Evolutionary conservation across 2,797 vertebrate species (phyloP).

Genomic region (Arctocebus calabarensis): DNA sequence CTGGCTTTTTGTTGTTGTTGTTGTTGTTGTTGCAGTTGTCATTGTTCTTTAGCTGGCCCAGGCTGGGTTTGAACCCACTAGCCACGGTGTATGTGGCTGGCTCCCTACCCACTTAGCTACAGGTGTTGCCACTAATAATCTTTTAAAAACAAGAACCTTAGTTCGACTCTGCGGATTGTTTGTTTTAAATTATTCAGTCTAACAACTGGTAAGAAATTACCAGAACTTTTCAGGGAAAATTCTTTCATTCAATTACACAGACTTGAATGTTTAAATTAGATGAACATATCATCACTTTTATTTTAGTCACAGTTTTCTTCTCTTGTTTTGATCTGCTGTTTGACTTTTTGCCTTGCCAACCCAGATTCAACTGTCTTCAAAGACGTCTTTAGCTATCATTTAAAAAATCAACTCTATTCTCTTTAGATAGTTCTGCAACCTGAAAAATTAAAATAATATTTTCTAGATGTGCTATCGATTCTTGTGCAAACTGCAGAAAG

Average conservation of each 20-base stretch:
- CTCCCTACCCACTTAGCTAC: too few species aligned
- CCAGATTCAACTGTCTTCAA: conserved; percentile 80
- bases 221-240: conserved; percentile 60
- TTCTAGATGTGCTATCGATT: conserved; percentile 84
- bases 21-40: too few species aligned
- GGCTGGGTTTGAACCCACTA: too few species aligned
- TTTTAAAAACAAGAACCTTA: conserved; percentile 31
- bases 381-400: conserved; percentile 83
- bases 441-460: conserved; percentile 84
- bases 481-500: conserved; percentile 80
- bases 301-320: conserved; percentile 71
- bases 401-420: conserved; percentile 86
- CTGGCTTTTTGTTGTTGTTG: too few species aligned
- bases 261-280: conserved; percentile 56
- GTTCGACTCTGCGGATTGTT: conserved; percentile 57
- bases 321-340: conserved; percentile 82
- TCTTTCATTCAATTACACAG: conserved; percentile 66
- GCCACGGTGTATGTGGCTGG: too few species aligned
- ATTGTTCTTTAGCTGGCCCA: too few species aligned
- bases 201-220: conserved; percentile 68
- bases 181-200: conserved; percentile 70
- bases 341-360: conserved; percentile 75
- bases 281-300: conserved; percentile 75
- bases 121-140: conserved; percentile 9
- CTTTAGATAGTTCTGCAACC: conserved; percentile 85